Evolutionary conservation across 2,113 vertebrate species (phyloP).

Genomic region (Carettochelys insculpta): DNA sequence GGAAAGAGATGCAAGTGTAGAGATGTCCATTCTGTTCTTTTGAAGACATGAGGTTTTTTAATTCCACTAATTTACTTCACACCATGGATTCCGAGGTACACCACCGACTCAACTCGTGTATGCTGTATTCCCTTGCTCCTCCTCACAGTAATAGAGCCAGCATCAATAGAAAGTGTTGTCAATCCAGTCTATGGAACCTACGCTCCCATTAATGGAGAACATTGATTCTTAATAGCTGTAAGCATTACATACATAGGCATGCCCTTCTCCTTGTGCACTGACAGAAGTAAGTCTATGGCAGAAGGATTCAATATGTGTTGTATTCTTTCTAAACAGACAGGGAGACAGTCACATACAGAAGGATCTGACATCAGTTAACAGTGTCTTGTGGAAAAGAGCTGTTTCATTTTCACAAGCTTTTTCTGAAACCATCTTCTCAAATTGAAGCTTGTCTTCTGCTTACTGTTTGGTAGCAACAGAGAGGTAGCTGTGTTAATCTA

Average conservation of each 20-base stretch:
- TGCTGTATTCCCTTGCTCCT: accelerated
- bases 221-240: background rate
- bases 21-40: slow-evolving; percentile 5
- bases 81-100: background rate
- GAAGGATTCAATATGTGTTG: background rate
- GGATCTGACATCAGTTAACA: background rate
- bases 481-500: too few species aligned
- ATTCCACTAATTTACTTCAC: background rate
- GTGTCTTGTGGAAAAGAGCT: background rate
- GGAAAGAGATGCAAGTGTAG: slow-evolving; percentile 1
- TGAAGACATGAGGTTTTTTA: background rate
- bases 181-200: background rate
- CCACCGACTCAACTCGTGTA: background rate
- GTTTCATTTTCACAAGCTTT: background rate
- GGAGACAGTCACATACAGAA: background rate
- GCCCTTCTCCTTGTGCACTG: background rate
- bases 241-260: background rate
- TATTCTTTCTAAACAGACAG: background rate
- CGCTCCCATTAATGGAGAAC: background rate
- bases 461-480: slow-evolving; percentile 1
- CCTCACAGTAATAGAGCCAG: background rate
- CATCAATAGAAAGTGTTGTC: background rate
- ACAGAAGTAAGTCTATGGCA: background rate
- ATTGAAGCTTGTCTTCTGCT: background rate
- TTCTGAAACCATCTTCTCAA: background rate